Conservation (phyloP, 2,113 vertebrate species). For the Cromileptes altivelis region DNA sequence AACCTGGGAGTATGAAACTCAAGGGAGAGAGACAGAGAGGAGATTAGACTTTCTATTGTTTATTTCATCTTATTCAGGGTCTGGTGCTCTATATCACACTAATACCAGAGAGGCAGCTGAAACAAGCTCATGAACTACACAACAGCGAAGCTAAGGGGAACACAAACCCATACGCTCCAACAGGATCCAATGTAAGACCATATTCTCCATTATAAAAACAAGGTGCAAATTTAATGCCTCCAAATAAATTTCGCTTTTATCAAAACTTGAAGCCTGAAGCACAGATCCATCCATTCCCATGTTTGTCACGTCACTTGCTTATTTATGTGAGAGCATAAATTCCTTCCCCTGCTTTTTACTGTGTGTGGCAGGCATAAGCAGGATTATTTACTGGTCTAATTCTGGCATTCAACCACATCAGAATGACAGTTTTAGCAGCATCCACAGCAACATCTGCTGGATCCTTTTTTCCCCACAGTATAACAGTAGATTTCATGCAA, state of each 20-base stretch:
- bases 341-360: slow-evolving; percentile 29
- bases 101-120: slow-evolving; percentile 4
- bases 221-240: not conserved
- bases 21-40: not conserved
- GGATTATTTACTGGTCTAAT: slow-evolving; percentile 44
- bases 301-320: slow-evolving; percentile 42
- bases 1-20: slow-evolving; percentile 4
- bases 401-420: slow-evolving; percentile 50
- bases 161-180: not conserved
- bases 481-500: slow-evolving; percentile 8
- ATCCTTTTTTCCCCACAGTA: slow-evolving; percentile 22
- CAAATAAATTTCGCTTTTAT: slow-evolving; percentile 3
- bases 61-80: slow-evolving; percentile 28
- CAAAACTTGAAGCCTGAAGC: slow-evolving; percentile 10
- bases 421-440: slow-evolving; percentile 43
- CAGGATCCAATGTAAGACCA: not conserved
- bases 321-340: slow-evolving; percentile 46
- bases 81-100: not conserved
- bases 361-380: slow-evolving; percentile 46
- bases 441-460: slow-evolving; percentile 21
- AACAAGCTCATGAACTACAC: slow-evolving; percentile 1
- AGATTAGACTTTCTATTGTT: slow-evolving; percentile 20
- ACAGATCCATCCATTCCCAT: slow-evolving; percentile 31
- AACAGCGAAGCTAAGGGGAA: not conserved
- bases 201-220: slow-evolving; percentile 19